phyloP scores from a whole-genome alignment of 1,140 invertebrate genomes.

The Cydia strobilella region DNA sequence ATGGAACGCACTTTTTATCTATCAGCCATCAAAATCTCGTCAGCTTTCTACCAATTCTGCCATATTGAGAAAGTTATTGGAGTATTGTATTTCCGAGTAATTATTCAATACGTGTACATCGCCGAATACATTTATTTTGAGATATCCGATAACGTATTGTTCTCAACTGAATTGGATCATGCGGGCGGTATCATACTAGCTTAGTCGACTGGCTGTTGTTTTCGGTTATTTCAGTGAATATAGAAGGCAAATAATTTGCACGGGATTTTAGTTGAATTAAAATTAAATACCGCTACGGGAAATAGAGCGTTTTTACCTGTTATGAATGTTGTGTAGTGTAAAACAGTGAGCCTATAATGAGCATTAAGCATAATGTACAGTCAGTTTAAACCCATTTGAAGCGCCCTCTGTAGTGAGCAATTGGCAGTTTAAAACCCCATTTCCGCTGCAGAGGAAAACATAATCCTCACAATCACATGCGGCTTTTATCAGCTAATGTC shows the following conservation, averaged over 20 bases:
- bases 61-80: not conserved
- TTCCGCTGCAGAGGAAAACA: not conserved
- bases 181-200: constrained; percentile 2
- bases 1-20: too few relatives aligned
- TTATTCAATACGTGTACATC: not conserved
- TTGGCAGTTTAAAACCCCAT: too few relatives aligned
- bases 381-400: not conserved
- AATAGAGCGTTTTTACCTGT: not conserved
- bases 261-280: too few relatives aligned
- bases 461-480: not conserved
- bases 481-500: constrained; percentile 1
- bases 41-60: too few relatives aligned
- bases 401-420: too few relatives aligned
- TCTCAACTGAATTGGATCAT: constrained; percentile 18
- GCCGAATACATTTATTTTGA: not conserved
- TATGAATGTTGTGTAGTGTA: not conserved
- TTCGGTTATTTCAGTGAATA: not conserved
- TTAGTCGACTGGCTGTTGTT: not conserved
- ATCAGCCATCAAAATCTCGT: too few relatives aligned
- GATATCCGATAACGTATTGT: constrained; percentile 25
- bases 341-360: not conserved
- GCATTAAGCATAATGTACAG: not conserved
- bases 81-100: not conserved
- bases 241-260: not conserved
- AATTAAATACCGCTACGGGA: not conserved